Evolutionary conservation across 2,113 vertebrate genomes (phyloP), one percentile per base, ranked within the genome.

Genomic region (Lepisosteus oculatus): DNA sequence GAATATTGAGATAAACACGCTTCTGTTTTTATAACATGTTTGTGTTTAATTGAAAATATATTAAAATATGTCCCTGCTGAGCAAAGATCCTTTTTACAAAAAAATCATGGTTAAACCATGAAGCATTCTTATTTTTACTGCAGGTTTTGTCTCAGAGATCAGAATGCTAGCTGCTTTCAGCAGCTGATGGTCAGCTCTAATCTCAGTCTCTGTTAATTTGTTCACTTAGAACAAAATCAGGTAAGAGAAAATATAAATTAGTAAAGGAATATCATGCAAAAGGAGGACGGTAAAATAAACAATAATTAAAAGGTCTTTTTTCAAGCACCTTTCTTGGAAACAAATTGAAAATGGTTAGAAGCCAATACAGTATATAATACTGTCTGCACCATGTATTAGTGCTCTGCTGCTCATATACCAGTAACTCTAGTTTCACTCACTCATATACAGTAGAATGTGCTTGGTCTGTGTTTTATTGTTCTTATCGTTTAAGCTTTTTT

Each of bases 311-410:
- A 8, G 3, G 29, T 13, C 11, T 55, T 17, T 72, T 29, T 59
- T 29, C 43, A 29, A 67, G 59, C 55, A 17, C 14, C 43, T 0
- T 43, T 43, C 65, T 62, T 43, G 55, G 67, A 56, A 67, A 67
- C 44, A 51, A 14, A 72, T 54, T 77, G 72, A 59, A 74, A 80
- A 75, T 63, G 57, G 72, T 74, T 76, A 70, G 57, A 77, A 29
- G 2, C 29, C 29, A 29, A 29, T 29, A 1, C 29, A 29, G 29
- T 29, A 29, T 29, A 29, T 51, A 51, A 51, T 6, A 51, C 47
- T 6, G 5, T 51, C 64, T 13, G 14, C 63, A 41, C 55, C 71
- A 70, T 55, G 65, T 47, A 51, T 74, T n/a, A 51, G 55, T 62
- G 63, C 64, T 67, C 43, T 62, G 29, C 65, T 68, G 14, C 56